Base-by-base conservation (phyloP, 1,140 invertebrate species). In the Drosophila sturtevanti region DNA sequence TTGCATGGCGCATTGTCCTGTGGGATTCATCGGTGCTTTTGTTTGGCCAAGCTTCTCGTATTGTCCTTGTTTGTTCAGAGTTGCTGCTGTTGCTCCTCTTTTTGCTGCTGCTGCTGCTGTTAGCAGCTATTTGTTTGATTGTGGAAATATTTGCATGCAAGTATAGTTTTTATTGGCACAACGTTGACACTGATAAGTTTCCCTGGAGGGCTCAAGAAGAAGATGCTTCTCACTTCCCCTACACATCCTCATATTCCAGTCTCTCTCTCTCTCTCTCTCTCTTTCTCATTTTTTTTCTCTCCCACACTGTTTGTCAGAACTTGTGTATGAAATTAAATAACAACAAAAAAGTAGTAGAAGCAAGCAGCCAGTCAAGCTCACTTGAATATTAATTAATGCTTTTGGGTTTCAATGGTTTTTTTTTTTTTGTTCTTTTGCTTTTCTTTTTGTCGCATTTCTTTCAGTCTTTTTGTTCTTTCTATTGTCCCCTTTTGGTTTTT, bases 91-190 rank as follows among this genome's bases (percentile, higher is more conserved):
- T 54, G 31, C 34, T 44, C 6, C 35, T 34, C 27, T 7, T 31
- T 7, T 31, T 24, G 34, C 54, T 54, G 37, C 61, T 56, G 14
- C 67, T 37, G 54, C 63, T 75, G 37, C 71, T 77, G 71, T 74
- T 77, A 78, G 75, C 75, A 78, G 74, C 78, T 85, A 85, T 81
- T 86, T 85, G 81, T 85, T 87, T 87, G 82, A 87, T 85, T 87
- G 82, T 87, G 71, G 82, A 86, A 80, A 86, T 81, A 86, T 86
- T 86, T 86, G 79, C 82, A 86, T 86, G 68, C 82, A 62, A 75
- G 82, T 89, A 89, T 89, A 89, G 84, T 87, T 87, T 87, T 87
- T 87, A 87, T 89, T 87, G 84, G 84, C 84, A 82, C 84, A 87
- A 81, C 79, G 84, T 87, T 87, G 84, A 87, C 84, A 87, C 84